Evolutionary conservation across 2,888 invertebrate species (phyloP).

Genomic region (Heliconius sara): DNA sequence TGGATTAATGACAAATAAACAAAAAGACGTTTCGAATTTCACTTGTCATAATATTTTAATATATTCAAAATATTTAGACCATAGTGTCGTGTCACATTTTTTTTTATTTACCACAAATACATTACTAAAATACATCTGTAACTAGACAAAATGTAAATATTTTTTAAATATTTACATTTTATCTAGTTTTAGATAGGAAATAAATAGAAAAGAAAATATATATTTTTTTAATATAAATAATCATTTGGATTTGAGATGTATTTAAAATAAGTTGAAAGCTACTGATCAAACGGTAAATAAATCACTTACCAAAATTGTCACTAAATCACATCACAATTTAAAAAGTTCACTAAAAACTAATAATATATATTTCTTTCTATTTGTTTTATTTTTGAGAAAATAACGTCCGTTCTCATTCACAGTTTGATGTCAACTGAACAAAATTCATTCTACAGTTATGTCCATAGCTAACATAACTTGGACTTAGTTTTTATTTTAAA

Average conservation of each 20-base stretch:
- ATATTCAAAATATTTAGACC: background rate
- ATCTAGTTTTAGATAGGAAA: no score
- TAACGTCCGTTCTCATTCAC: background rate
- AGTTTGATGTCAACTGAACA: slow-evolving; percentile 14
- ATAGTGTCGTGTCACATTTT: background rate
- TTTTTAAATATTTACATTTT: background rate
- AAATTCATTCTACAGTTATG: slow-evolving; percentile 1
- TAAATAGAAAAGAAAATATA: background rate
- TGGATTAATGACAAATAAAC: background rate
- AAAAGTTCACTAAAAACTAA: background rate
- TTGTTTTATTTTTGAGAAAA: background rate
- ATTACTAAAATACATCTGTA: no score
- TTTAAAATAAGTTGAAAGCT: background rate
- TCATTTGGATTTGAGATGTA: background rate
- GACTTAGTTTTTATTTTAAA: background rate
- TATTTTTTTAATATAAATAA: background rate
- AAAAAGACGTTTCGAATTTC: background rate
- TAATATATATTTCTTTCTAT: background rate
- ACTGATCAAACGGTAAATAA: background rate
- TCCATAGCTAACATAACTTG: background rate
- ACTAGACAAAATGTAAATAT: no score
- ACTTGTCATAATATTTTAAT: background rate
- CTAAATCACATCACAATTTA: slow-evolving; percentile 13
- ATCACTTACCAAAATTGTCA: background rate
- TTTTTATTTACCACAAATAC: background rate